phyloP scores from a whole-genome alignment of 1,140 invertebrate genomes.

The Drosophila subobscura region DNA sequence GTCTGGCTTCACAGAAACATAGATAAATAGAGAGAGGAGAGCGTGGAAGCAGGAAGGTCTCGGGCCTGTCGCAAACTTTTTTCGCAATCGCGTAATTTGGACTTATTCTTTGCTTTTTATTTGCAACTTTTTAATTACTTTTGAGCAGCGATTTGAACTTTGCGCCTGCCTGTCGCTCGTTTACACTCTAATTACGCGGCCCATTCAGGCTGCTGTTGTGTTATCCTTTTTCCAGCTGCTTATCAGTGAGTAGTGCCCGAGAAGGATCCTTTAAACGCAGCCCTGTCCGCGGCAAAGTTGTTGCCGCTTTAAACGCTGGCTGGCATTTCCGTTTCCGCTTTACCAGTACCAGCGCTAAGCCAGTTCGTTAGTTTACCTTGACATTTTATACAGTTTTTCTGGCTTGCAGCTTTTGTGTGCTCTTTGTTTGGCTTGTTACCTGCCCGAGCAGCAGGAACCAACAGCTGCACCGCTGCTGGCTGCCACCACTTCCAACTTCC shows the following conservation, averaged over 20 bases:
- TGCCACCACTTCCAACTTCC: too few species aligned
- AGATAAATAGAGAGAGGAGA: background rate
- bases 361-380: constrained; percentile 77
- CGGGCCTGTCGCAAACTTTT: constrained; percentile 20
- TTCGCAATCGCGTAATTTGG: constrained; percentile 71
- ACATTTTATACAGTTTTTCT: constrained; percentile 67
- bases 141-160: constrained; percentile 79
- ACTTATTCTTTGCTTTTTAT: constrained; percentile 58
- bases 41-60: background rate
- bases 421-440: constrained; percentile 64
- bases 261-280: constrained; percentile 54
- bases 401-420: constrained; percentile 37
- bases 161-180: constrained; percentile 51
- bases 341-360: constrained; percentile 37
- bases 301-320: constrained; percentile 54
- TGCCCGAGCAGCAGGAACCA: constrained; percentile 6
- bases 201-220: constrained; percentile 59
- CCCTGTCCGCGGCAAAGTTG: constrained; percentile 41
- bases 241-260: constrained; percentile 62
- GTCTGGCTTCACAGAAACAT: background rate
- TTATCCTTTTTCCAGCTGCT: constrained; percentile 45
- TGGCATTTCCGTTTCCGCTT: constrained; percentile 76
- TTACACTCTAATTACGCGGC: constrained; percentile 73
- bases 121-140: constrained; percentile 80
- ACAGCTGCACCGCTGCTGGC: constrained; percentile 28